These are phyloP conservation scores for Clinocottus analis DNA, from an alignment of 2,113 vertebrate species.

Conservation along the genomic window DNA sequence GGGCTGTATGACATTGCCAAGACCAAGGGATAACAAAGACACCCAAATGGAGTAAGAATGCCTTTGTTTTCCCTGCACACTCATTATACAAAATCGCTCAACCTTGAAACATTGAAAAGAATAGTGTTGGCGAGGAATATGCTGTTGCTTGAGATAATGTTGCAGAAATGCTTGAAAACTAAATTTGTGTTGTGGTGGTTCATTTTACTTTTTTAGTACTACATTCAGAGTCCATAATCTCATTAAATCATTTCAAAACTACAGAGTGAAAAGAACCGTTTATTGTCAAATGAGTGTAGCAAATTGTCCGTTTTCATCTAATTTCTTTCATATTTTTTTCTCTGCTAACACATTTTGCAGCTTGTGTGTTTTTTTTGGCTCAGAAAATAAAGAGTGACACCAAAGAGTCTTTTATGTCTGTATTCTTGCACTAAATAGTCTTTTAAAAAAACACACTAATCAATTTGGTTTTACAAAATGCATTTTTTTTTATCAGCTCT, in stretches of 20 bases:
- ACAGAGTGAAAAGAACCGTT: background rate
- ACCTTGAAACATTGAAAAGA: slow-evolving; percentile 57
- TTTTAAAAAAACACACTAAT: slow-evolving; percentile 9
- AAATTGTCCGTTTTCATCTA: slow-evolving; percentile 9
- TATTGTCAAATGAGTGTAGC: slow-evolving; percentile 6
- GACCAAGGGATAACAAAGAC: slow-evolving; percentile 41
- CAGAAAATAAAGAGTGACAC: slow-evolving; percentile 33
- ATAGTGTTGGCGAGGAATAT: slow-evolving; percentile 8
- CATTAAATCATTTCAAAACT: slow-evolving; percentile 7
- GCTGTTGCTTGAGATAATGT: slow-evolving; percentile 19
- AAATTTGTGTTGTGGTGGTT: background rate
- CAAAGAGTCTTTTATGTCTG: slow-evolving; percentile 8
- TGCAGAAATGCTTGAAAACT: slow-evolving; percentile 11
- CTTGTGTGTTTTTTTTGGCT: slow-evolving; percentile 12
- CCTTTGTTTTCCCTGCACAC: slow-evolving; percentile 51
- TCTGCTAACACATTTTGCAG: background rate
- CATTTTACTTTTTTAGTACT: background rate
- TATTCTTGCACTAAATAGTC: slow-evolving; percentile 51
- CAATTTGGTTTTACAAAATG: slow-evolving; percentile 61
- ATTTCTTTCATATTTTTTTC: slow-evolving; percentile 20
- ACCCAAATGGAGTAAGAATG: slow-evolving; percentile 44
- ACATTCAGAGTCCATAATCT: background rate
- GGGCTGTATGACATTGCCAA: slow-evolving; percentile 22
- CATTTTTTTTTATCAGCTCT: slow-evolving; percentile 46
- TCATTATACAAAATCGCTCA: slow-evolving; percentile 61